Evolutionary conservation across 2,113 vertebrate genomes (phyloP).

Genomic region (Grammomys dolichurus): DNA sequence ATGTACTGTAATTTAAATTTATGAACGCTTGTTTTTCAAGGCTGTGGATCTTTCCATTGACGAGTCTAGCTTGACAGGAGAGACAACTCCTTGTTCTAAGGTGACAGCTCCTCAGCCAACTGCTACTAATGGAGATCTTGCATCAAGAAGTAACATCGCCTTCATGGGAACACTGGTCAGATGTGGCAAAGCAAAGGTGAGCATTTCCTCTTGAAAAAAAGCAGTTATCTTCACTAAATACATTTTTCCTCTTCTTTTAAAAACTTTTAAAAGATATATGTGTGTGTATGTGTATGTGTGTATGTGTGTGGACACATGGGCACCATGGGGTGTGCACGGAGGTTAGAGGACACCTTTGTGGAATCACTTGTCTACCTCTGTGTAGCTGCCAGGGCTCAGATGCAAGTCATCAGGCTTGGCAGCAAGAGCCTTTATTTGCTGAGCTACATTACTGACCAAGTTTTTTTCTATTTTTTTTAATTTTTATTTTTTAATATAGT

Average conservation of each 20-base stretch:
- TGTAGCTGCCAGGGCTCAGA: neutral
- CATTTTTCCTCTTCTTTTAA: neutral
- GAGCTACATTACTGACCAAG: neutral
- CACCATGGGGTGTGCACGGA: neutral
- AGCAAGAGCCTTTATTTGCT: neutral
- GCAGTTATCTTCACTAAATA: neutral
- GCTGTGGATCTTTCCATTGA: slow-evolving; percentile 95
- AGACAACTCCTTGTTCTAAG: slow-evolving; percentile 95
- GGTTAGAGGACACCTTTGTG: neutral
- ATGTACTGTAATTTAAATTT: neutral
- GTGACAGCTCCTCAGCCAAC: slow-evolving; percentile 90
- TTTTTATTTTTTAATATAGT: neutral
- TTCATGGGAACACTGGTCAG: slow-evolving; percentile 99
- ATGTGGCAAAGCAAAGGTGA: slow-evolving; percentile 98
- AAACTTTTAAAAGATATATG: neutral
- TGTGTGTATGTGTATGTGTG: neutral
- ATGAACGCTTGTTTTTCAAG: slow-evolving; percentile 83
- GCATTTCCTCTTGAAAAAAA: slow-evolving; percentile 12
- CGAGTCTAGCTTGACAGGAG: slow-evolving; percentile 97
- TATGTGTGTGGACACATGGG: neutral
- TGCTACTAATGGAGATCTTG: slow-evolving; percentile 92
- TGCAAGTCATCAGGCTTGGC: neutral
- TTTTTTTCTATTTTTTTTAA: neutral
- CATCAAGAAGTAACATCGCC: slow-evolving; percentile 96
- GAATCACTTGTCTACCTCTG: neutral